These are phyloP conservation scores for Tenthredo distinguenda DNA, from an alignment of 2,888 invertebrate species.

Conservation along the genomic window DNA sequence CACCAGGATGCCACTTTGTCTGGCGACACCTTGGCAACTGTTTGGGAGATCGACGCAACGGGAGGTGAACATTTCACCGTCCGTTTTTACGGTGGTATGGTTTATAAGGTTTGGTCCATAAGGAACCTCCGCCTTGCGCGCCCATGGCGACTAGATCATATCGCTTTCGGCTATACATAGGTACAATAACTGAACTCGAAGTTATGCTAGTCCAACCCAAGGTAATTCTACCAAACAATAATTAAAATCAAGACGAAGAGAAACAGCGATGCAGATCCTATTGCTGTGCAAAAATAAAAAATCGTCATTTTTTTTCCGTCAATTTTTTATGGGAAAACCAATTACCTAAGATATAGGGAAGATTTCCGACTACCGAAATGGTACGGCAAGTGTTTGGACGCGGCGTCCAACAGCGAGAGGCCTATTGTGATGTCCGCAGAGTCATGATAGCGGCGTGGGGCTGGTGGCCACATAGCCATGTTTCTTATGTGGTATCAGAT, in stretches of 20 bases:
- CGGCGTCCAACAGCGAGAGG: slow-evolving; percentile 20
- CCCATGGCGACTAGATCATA: slow-evolving; percentile 35
- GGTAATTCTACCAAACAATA: neutral
- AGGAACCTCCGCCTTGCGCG: slow-evolving; percentile 14
- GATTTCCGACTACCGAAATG: slow-evolving; percentile 41
- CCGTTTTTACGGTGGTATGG: neutral
- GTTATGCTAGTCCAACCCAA: neutral
- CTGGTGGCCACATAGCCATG: slow-evolving; percentile 67
- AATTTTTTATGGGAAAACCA: neutral
- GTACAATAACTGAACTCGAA: neutral
- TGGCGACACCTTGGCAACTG: slow-evolving; percentile 51
- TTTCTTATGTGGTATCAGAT: slow-evolving; percentile 33
- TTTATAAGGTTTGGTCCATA: neutral
- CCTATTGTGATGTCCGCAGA: slow-evolving; percentile 21
- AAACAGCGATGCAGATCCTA: neutral
- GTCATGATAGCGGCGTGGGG: slow-evolving; percentile 76
- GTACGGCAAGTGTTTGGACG: slow-evolving; percentile 36
- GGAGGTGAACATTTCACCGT: slow-evolving; percentile 20
- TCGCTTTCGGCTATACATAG: neutral
- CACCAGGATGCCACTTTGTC: slow-evolving; percentile 50
- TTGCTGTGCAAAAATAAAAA: too few species aligned
- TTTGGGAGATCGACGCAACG: slow-evolving; percentile 48
- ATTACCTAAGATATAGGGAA: neutral
- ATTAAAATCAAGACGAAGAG: neutral
- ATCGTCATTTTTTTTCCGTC: neutral